Evolutionary conservation across 2,888 invertebrate species (phyloP).

Genomic region (Ophioninae sp.): DNA sequence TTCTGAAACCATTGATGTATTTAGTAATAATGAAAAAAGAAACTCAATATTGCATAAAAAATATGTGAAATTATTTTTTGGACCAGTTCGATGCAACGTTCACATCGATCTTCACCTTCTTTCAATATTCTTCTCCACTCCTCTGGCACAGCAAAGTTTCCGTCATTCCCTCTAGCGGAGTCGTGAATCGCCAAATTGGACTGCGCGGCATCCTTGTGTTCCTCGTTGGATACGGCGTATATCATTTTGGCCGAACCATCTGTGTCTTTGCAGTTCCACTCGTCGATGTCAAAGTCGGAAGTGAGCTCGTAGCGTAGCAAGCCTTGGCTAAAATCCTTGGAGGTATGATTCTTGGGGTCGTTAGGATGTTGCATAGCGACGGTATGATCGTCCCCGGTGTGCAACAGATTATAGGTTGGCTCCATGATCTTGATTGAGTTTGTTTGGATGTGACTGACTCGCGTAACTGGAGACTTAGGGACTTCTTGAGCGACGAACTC

Average conservation of each 20-base stretch:
- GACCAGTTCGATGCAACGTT: not conserved
- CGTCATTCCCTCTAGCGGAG: not conserved
- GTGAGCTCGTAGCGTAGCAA: slow-evolving; percentile 28
- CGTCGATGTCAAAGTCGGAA: slow-evolving; percentile 30
- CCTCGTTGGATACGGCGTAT: not conserved
- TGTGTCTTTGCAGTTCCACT: slow-evolving; percentile 32
- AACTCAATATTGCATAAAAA: too few species aligned
- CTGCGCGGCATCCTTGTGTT: not conserved
- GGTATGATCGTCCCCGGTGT: not conserved
- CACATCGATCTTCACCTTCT: slow-evolving; percentile 1
- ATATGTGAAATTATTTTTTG: not conserved
- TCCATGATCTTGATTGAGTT: slow-evolving; percentile 1
- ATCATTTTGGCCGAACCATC: slow-evolving; percentile 23
- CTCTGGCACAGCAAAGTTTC: not conserved
- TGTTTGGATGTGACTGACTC: not conserved
- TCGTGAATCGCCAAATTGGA: not conserved
- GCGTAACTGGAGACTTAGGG: not conserved
- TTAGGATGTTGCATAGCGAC: not conserved
- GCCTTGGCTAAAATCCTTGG: slow-evolving; percentile 22
- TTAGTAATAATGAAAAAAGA: too few species aligned
- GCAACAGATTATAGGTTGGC: slow-evolving; percentile 13
- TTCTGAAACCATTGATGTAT: too few species aligned
- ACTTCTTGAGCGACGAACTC: slow-evolving; percentile 24
- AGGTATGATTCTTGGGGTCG: not conserved
- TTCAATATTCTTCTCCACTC: slow-evolving; percentile 17